A percentile compares a stretch with the other conserved stretches of the same genome.
Evolutionary conservation across 2,113 vertebrate species (phyloP).

Genomic region (Oenanthe melanoleuca): DNA sequence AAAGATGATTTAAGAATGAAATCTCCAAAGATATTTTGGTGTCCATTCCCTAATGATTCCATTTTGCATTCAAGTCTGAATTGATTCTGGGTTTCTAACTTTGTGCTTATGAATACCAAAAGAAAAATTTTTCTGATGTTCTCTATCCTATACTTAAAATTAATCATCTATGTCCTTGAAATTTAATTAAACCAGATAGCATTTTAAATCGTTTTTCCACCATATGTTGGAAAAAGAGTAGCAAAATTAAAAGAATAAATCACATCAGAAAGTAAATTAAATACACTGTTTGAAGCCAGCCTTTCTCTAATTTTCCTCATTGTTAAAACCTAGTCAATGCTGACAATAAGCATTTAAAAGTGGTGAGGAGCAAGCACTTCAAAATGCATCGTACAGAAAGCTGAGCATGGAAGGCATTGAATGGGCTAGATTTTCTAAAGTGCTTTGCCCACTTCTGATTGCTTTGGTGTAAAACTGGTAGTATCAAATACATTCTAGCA

Average conservation of each 20-base stretch:
- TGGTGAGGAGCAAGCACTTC: neutral
- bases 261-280: constrained; percentile 43
- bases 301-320: neutral
- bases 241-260: constrained; percentile 63
- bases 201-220: constrained; percentile 44
- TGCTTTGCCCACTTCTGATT: neutral
- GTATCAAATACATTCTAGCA: neutral
- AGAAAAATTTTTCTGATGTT: constrained; percentile 31
- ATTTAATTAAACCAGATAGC: constrained; percentile 61
- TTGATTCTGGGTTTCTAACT: neutral
- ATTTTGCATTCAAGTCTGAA: neutral
- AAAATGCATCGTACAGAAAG: neutral
- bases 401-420: neutral
- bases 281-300: constrained; percentile 6
- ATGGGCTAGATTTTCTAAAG: neutral
- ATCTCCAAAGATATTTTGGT: neutral
- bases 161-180: constrained; percentile 42
- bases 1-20: constrained; percentile 12
- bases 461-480: neutral
- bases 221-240: constrained; percentile 45
- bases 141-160: constrained; percentile 18
- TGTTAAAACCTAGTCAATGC: constrained; percentile 24
- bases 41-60: neutral
- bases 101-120: constrained; percentile 7
- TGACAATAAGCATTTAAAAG: constrained; percentile 9